Conservation (phyloP, 1,140 invertebrate genomes). For the Conus betulinus region DNA sequence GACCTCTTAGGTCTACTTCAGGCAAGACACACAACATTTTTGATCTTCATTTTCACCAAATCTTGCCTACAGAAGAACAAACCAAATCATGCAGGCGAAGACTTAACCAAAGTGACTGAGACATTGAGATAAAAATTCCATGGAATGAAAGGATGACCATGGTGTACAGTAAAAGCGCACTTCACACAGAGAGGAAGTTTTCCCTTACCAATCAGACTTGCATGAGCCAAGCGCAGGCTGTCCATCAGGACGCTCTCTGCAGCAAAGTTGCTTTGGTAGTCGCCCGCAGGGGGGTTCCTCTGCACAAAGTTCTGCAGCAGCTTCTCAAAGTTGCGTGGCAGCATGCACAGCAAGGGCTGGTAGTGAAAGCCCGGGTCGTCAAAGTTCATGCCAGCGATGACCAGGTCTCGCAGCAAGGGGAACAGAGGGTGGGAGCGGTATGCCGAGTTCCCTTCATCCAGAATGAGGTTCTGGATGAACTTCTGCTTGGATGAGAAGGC, state of each 20-base stretch:
- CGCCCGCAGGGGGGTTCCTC: constrained; percentile 66
- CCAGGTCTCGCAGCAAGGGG: constrained; percentile 72
- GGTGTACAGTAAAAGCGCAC: no score
- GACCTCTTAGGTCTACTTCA: no score
- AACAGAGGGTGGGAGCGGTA: constrained; percentile 74
- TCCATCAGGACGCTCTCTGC: constrained; percentile 74
- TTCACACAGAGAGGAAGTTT: no score
- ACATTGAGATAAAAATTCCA: no score
- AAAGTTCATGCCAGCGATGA: constrained; percentile 75
- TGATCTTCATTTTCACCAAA: no score
- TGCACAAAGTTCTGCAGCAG: constrained; percentile 72
- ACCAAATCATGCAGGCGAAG: no score
- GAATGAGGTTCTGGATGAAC: constrained; percentile 73
- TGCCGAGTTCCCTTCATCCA: constrained; percentile 69
- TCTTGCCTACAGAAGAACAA: no score
- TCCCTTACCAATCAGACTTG: constrained; percentile 71
- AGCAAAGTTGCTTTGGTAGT: constrained; percentile 66
- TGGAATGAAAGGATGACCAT: no score
- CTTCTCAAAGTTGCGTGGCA: constrained; percentile 71
- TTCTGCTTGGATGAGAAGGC: constrained; percentile 71
- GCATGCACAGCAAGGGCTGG: constrained; percentile 68
- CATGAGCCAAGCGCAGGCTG: constrained; percentile 72
- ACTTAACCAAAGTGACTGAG: no score
- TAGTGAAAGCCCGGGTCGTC: constrained; percentile 70
- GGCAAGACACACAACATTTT: no score